Conservation (phyloP, 2,113 vertebrate species). For the Pseudorectes ferrugineus region DNA sequence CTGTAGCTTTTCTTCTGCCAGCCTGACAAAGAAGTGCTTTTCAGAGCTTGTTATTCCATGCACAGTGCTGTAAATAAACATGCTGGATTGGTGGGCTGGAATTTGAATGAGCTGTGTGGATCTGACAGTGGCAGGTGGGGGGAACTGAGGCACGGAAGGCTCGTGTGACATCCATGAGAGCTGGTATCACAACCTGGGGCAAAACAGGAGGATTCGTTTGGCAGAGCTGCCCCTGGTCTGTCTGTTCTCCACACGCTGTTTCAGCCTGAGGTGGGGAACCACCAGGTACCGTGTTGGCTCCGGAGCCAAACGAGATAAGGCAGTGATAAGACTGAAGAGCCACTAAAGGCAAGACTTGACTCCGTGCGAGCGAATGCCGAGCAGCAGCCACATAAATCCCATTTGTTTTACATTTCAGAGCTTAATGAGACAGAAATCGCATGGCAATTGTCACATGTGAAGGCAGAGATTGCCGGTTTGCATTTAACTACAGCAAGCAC, state of each 20-base stretch:
- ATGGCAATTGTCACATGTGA: slow-evolving; percentile 17
- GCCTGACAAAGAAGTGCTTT: neutral
- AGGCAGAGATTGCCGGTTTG: slow-evolving; percentile 9
- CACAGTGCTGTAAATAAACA: neutral
- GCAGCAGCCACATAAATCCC: slow-evolving; percentile 19
- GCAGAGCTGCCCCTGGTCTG: neutral
- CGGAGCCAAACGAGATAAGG: neutral
- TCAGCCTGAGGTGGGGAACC: neutral
- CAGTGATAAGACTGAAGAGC: neutral
- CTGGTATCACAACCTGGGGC: neutral
- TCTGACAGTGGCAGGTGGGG: neutral
- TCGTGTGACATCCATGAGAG: neutral
- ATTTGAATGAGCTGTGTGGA: neutral
- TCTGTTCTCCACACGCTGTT: neutral
- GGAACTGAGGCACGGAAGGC: neutral
- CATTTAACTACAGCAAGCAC: slow-evolving; percentile 4
- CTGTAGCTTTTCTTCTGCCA: neutral
- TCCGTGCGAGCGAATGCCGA: neutral
- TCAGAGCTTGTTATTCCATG: neutral
- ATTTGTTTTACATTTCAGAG: slow-evolving; percentile 59
- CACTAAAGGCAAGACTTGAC: neutral
- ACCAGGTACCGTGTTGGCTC: neutral
- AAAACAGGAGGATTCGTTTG: neutral
- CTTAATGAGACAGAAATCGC: slow-evolving; percentile 43
- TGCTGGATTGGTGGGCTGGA: neutral